These are phyloP conservation scores for Cylloceria caligata DNA, from an alignment of 2,888 invertebrate species.

Conservation along the genomic window DNA sequence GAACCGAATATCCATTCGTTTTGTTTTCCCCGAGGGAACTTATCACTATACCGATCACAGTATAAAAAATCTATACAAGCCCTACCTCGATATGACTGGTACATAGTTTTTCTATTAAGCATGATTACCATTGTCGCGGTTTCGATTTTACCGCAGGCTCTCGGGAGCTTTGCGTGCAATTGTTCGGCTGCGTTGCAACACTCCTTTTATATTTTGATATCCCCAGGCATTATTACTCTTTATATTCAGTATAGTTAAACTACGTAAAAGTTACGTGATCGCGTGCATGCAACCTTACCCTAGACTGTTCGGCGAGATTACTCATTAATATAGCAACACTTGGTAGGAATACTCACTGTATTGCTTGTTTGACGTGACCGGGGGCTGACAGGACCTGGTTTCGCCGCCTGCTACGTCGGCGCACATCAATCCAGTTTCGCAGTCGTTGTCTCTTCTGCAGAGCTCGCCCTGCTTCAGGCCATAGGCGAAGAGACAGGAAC, in stretches of 20 bases:
- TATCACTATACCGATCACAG: no score
- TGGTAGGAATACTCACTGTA: conserved; percentile 86
- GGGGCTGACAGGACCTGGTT: conserved; percentile 92
- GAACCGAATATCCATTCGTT: no score
- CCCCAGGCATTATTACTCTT: conserved; percentile 12
- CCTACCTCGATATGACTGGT: neutral
- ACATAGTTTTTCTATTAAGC: no score
- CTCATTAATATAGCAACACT: conserved; percentile 5
- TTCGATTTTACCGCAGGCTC: conserved; percentile 13
- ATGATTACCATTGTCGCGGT: conserved; percentile 5
- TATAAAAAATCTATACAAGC: conserved; percentile 4
- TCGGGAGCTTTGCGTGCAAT: conserved; percentile 51
- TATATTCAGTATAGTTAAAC: conserved; percentile 20
- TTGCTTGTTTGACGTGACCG: conserved; percentile 91
- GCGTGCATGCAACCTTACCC: conserved; percentile 40
- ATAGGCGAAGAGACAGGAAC: conserved; percentile 89
- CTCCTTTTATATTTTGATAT: conserved; percentile 40
- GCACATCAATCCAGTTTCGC: conserved; percentile 93
- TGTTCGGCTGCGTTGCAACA: conserved; percentile 12
- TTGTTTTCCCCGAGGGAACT: no score
- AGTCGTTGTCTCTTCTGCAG: conserved; percentile 93
- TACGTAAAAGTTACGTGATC: conserved; percentile 53
- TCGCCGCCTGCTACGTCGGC: conserved; percentile 89
- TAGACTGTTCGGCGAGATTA: conserved; percentile 29
- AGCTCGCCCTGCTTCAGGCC: conserved; percentile 93